A percentile compares a stretch with the other conserved stretches of the same genome.
Conservation (phyloP, 2,797 vertebrate genomes). For the Myiotriccus ornatus region DNA sequence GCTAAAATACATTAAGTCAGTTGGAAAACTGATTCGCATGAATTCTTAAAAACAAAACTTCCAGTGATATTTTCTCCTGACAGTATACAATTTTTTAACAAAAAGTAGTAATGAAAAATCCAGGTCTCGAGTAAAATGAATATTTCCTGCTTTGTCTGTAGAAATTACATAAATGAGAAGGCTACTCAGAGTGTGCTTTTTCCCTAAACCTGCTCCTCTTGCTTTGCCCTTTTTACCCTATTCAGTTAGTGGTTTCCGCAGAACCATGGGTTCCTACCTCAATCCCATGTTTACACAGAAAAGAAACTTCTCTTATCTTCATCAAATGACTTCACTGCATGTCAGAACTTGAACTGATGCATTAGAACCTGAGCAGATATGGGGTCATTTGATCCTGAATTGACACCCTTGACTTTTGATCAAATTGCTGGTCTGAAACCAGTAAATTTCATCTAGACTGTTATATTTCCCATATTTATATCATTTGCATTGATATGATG, state of each 20-base stretch:
- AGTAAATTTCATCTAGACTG: neutral
- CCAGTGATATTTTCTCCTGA: neutral
- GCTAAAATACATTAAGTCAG: neutral
- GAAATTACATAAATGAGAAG: neutral
- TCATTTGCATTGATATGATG: neutral
- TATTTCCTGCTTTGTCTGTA: neutral
- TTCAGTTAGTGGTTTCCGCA: rapidly evolving
- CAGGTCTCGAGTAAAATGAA: neutral
- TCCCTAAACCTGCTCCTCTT: neutral
- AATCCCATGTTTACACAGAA: neutral
- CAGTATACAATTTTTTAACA: neutral
- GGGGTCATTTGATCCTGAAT: neutral
- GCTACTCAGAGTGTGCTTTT: neutral
- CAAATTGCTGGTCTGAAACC: neutral
- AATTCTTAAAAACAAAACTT: neutral
- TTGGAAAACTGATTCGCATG: neutral
- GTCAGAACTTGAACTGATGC: neutral
- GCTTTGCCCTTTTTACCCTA: neutral
- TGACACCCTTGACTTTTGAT: neutral
- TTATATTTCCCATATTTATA: neutral
- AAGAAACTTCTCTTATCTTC: neutral
- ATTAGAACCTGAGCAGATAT: neutral
- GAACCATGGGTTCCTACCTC: neutral
- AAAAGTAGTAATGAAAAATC: neutral
- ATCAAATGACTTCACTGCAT: neutral